A percentile compares a stretch with the other conserved stretches of the same genome.
These are phyloP conservation scores for Melieria crassipennis DNA, from an alignment of 2,888 invertebrate genomes.

Conservation along the genomic window DNA sequence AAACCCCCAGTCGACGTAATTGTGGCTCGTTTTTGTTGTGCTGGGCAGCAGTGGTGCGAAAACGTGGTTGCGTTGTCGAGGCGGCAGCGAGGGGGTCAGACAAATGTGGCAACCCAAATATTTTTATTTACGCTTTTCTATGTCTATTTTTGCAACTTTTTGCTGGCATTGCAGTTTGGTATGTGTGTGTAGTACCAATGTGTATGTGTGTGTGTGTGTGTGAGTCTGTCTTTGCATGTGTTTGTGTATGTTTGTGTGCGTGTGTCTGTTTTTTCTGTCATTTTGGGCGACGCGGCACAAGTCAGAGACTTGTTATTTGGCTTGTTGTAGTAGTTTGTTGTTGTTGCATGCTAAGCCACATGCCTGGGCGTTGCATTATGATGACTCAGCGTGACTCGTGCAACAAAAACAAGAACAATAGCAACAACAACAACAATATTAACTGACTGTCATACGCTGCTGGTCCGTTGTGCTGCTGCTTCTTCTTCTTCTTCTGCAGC, in stretches of 20 bases:
- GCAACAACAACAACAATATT: too few species aligned
- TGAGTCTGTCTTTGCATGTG: neutral
- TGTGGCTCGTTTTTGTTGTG: too few species aligned
- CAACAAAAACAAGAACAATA: too few species aligned
- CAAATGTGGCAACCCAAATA: neutral
- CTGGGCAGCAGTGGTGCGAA: too few species aligned
- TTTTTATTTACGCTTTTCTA: neutral
- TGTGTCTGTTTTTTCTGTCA: too few species aligned
- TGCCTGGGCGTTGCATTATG: slow-evolving; percentile 29
- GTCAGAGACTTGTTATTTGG: too few species aligned
- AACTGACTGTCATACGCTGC: too few species aligned
- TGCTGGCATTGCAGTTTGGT: neutral
- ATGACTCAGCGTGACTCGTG: slow-evolving; percentile 48
- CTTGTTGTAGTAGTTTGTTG: neutral
- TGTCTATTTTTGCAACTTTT: neutral
- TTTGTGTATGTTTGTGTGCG: neutral
- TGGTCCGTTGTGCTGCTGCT: too few species aligned
- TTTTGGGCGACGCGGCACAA: too few species aligned
- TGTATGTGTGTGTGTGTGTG: neutral
- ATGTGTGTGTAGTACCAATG: neutral
- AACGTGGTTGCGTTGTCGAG: too few species aligned
- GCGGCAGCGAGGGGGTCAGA: too few species aligned
- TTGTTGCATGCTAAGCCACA: slow-evolving; percentile 10
- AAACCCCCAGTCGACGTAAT: neutral
- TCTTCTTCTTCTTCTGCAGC: too few species aligned